Evolutionary conservation across 2,797 vertebrate genomes (phyloP), one percentile per base, ranked within the genome.

Genomic region (Yasuhikotakia modesta): DNA sequence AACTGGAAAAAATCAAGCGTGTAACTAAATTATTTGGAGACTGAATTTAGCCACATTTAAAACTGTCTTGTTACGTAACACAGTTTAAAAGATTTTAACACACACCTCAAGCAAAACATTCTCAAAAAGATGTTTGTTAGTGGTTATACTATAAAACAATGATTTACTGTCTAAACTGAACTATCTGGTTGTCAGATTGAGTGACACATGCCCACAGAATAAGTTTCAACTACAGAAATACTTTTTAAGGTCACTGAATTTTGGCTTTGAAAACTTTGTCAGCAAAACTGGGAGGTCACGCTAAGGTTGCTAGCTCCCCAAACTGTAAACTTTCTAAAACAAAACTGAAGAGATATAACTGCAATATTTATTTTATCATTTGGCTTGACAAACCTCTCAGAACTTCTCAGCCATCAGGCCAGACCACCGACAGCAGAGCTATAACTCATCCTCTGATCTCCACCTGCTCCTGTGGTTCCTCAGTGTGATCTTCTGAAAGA

Each of bases 361-460:
- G 24, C 24, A 57, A 50, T 24, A 66, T 16, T 61, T 46, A 68
- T 74, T 24, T 12, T 22, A n/a, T 60, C 48, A 32, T 39, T 14
- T 11, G 16, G 10, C 32, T 60, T 2, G 21, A 24, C 16, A 53
- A 27, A 19, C 19, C 57, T 17, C n/a, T 14, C 27, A 50, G 43
- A 75, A 72, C 19, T 22, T 67, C 14, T 12, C 67, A 57, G 48
- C 17, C 52, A 78, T 60, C 57, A 13, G 32, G 27, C 1, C 17
- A 63, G 60, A n/a, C 27, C 58, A 32, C 14, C 10, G 8, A 17
- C 52, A 81, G 30, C 48, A 21, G 22, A 30, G 64, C 45, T 58
- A 70, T 73, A 72, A 58, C 13, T 69, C 71, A 75, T 58, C 50
- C 19, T 70, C 50, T 50, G 61, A 32, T 63, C 60, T 68, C 63